Conservation (phyloP, 2,113 vertebrate species). For the Chloroceryle aenea region DNA sequence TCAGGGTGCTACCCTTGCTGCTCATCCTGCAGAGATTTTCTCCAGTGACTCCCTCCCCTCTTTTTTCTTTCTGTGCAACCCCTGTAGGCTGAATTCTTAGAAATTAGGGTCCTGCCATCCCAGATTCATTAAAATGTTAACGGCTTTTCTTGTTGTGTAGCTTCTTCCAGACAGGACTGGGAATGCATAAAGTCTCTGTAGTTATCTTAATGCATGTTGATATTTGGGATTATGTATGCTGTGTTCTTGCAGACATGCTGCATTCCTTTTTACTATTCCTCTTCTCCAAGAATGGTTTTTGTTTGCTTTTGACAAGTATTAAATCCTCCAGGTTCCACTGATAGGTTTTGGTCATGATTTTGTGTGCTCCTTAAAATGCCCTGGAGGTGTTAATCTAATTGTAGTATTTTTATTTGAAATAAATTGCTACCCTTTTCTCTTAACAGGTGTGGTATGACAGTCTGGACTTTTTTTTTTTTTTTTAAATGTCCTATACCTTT, state of each 20-base stretch:
- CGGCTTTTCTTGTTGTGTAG: conserved; percentile 45
- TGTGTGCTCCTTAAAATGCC: neutral
- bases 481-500: neutral
- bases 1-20: neutral
- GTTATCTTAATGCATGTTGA: neutral
- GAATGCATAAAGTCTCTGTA: neutral
- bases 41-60: neutral
- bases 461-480: neutral
- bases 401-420: neutral
- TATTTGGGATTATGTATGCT: neutral
- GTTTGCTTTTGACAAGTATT: neutral
- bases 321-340: neutral
- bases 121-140: conserved; percentile 20
- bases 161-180: conserved; percentile 33
- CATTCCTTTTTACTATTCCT: neutral
- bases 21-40: neutral
- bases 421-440: neutral
- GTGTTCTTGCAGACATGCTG: neutral
- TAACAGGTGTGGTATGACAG: neutral
- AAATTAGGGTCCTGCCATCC: neutral
- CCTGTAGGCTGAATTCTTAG: neutral
- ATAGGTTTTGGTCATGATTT: neutral
- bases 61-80: neutral
- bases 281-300: neutral
- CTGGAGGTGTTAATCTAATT: neutral